Evolutionary conservation across 1,140 invertebrate genomes (phyloP), one percentile per base, ranked within the genome.

Genomic region (Ceratina australensis): DNA sequence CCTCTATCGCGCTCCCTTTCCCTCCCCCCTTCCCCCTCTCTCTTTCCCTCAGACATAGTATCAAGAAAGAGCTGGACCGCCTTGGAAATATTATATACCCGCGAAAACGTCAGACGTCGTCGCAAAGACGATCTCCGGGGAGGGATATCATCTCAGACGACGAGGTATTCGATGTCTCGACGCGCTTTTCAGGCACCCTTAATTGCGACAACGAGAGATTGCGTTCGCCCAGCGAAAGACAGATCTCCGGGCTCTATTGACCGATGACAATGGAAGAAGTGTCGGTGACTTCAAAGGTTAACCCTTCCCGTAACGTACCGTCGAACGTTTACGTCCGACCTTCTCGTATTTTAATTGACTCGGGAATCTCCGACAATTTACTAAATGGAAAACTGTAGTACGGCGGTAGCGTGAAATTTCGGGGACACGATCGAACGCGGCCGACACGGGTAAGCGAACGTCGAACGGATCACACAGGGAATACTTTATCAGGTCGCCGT

Each of bases 401-500:
- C 1, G 5, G 15, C 52, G 52, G 52, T 33, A 13, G n/a, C 28
- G n/a, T 24, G 26, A 71, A 33, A 71, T 61, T 82, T 74, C 52
- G 56, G 72, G 77, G 49, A 18, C 56, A 20, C 60, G 65, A 82
- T 73, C 73, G 57, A 80, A 75, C 20, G 72, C 47, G 33, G 57
- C 54, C 74, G 50, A 68, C 16, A 61, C 24, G 54, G 13, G 67
- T 47, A 54, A 7, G 52, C 60, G 22, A 42, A 64, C 67, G 22
- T 72, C 76, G 47, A 65, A 71, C 50, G 79, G 84, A 89, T 89
- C 87, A 89, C 87, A 89, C 69, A 89, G 80, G 64, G 89, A 90
- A 90, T 90, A 80, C 82, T 72, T 88, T 89, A 89, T 85, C 78
- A 86, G 50, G 26, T 15, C 59, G 67, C 33, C 83, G 76, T 84